Base-by-base conservation (phyloP, 2,888 invertebrate species). In the Neoscelio sp. region DNA sequence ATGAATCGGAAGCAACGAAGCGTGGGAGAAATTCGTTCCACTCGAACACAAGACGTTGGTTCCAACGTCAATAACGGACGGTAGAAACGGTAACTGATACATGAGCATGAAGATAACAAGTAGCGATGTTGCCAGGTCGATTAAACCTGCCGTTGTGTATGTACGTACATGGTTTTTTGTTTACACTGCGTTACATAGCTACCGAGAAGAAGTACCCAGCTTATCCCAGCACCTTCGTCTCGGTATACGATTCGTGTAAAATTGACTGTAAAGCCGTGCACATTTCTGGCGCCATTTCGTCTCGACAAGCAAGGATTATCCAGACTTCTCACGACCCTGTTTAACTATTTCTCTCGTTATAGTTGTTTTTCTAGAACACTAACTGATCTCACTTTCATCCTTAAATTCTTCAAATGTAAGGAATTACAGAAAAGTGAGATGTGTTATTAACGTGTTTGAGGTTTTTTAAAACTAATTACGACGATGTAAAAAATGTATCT, bases 131-230 rank as follows among this genome's bases (percentile, higher is more conserved):
- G 85, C 85, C 83, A 79, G 78, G 70, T 85, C 81, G 74, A 74
- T 76, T 56, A 70, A 15, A 54, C 56, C 28, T 30, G 44, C 65
- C 78, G 67, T 40, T 80, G 70, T 78, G 80, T 82, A 84, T 58
- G 58, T 79, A 84, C 82, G 81, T 79, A 78, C 83, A 81, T 79
- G 40, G 77, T 82, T 84, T 85, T 85, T 86, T 86, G 82, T 85
- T 86, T 85, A 86, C 87, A 84, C 85, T 80, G 86, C 85, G 85
- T 88, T 86, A 87, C 86, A 86, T 82, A 83, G 84, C 86, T 87
- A 87, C 86, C 84, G 84, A 83, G 84, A 87, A 82, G 82, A 82
- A 82, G 81, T 83, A 70, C 83, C 85, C 87, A 82, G 74, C 85
- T 88, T 54, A 33, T 56, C 70, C 56, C 58, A 35, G 64, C 48